A percentile compares a stretch with the other conserved stretches of the same genome.
phyloP scores from a whole-genome alignment of 2,113 vertebrate species.

The Pollimyrus isidori region DNA sequence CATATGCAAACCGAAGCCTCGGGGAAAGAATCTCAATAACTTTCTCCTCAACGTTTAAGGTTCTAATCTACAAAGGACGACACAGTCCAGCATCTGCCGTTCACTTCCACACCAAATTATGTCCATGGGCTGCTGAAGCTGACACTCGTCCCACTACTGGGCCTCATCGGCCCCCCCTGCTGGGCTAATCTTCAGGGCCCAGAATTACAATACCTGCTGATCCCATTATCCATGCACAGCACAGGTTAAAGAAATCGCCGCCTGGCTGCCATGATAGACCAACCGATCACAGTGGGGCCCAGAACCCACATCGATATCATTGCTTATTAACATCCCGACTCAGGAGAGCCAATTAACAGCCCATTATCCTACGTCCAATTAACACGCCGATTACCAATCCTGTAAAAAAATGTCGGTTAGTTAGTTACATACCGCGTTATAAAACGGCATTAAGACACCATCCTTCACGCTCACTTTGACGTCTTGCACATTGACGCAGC shows the following conservation, averaged over 20 bases:
- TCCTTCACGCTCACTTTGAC: neutral
- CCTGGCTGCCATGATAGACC: conserved; percentile 17
- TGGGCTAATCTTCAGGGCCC: conserved; percentile 31
- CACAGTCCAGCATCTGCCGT: neutral
- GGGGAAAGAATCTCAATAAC: neutral
- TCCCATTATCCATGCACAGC: conserved; percentile 50
- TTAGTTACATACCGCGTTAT: neutral
- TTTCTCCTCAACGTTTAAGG: neutral
- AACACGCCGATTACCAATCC: neutral
- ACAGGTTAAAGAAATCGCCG: conserved; percentile 37
- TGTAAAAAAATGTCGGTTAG: neutral
- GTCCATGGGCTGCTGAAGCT: neutral
- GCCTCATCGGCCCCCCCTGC: neutral
- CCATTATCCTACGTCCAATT: neutral
- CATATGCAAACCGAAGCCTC: neutral
- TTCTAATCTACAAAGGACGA: neutral
- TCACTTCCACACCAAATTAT: neutral
- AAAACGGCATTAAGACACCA: neutral
- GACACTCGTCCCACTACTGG: neutral
- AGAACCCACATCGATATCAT: neutral
- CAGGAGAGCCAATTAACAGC: neutral
- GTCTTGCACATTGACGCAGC: neutral
- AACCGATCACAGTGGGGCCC: neutral
- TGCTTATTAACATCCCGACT: neutral
- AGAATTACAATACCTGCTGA: conserved; percentile 47